Evolutionary conservation across 1,140 invertebrate genomes (phyloP), one percentile per base, ranked within the genome.

Genomic region (Brachionus plicatilis): DNA sequence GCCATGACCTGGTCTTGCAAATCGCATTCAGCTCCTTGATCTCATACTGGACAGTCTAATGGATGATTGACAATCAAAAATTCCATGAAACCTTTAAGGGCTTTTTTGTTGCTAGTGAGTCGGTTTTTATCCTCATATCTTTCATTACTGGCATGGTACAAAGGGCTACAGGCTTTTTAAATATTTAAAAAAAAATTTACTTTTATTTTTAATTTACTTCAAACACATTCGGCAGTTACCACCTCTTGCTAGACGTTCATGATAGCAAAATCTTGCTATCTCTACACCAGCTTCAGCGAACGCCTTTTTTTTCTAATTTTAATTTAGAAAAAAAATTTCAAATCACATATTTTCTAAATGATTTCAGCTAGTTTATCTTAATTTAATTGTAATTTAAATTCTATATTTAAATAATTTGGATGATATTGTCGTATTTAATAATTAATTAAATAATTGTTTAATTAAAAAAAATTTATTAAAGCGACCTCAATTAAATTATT

Each of bases 111-210:
- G 98, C 91, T 86, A 96, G 95, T 0, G 97, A 99, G 88, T 99
- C 95, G 20, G 98, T 99, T 90, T 99, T 99, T 11, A 99, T 93
- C 86, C 94, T 92, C 95, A 92, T 92, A 4, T 97, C 98, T 90
- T 99, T 99, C 96, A 99, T 98, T 0, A 99, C 97, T 14, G 98
- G 98, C 97, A 99, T 99, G 1, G 98, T 97, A 91, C 97, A 99
- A 7, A 97, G 97, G 66, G 98, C 98, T n/a, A 99, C 94, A 6
- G 97, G 98, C 92, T 98, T 9, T 60, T 9, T 24, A 9, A 56
- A 56, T 7, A n/a, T n/a, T n/a, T 92, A 11, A 93, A 92, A 82
- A 85, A 92, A 70, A 85, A 66, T 76, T 84, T 86, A 27, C 60
- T 80, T 85, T 9, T 78, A 43, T 17, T 56, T 53, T 41, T 43